Conservation (phyloP, 2,888 invertebrate species). For the Melangyna quadrimaculata region DNA sequence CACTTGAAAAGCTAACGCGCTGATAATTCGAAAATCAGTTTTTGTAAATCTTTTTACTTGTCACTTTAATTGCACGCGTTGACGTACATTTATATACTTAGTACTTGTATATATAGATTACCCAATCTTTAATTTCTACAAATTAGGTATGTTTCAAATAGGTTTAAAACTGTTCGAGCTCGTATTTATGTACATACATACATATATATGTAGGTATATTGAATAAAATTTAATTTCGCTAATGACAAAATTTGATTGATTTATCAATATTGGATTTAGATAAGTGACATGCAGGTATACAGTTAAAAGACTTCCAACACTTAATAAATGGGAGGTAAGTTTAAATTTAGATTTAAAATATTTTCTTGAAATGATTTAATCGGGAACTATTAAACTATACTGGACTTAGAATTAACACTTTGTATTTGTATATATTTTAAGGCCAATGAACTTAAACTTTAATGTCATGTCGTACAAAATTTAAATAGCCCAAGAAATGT, state of each 20-base stretch:
- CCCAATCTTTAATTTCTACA: not conserved
- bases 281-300: not conserved
- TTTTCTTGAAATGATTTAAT: too few species aligned
- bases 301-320: too few species aligned
- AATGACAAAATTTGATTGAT: not conserved
- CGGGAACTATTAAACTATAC: too few species aligned
- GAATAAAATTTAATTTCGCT: not conserved
- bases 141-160: not conserved
- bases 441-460: too few species aligned
- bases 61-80: not conserved
- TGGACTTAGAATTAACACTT: too few species aligned
- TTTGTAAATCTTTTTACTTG: not conserved
- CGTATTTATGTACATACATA: too few species aligned
- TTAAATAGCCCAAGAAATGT: too few species aligned
- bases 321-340: too few species aligned
- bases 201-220: too few species aligned
- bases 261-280: not conserved
- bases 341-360: too few species aligned
- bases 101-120: not conserved
- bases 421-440: too few species aligned
- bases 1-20: not conserved
- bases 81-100: not conserved
- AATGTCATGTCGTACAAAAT: too few species aligned
- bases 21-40: not conserved
- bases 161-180: not conserved